Base-by-base conservation (phyloP, 92 coral and sea anemone genomes). In the Siderastrea radians region DNA sequence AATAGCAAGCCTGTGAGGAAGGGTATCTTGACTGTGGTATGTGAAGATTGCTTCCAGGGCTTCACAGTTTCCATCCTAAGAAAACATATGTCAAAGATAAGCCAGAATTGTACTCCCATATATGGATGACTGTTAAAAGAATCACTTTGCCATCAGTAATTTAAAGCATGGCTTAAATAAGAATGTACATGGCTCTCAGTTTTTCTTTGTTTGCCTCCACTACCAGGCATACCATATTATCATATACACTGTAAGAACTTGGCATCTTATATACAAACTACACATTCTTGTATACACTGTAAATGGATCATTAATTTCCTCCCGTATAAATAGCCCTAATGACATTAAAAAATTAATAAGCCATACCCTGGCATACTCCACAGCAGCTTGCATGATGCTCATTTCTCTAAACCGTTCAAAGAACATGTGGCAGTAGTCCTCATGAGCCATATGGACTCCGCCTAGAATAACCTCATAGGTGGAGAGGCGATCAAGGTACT, bases 1-100 rank as follows among this genome's bases (percentile, higher is more conserved):
- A 74, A 98, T 94, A 19, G 99, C 98, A 66, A 98, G 92, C 62
- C 96, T 84, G 89, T 96, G 99, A n/a, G 98, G 96, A 47, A 98
- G 80, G 2, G 96, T 95, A 46, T 94, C 94, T 13, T 61, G 15
- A 47, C 99, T 98, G 65, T 98, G 99, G 82, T 92, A 95, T 3
- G 99, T 95, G 86, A 98, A 91, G 71, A 98, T 79, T 13, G 94
- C 94, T 46, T 94, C 98, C 48, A 98, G 80, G 2, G 99, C 99
- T 78, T 96, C 96, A 94, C 94, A 90, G 84, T 98, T 90, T 65
- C 97, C 96, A 58, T 98, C 96, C 99, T 98, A 81, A 13, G 51
- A 71, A 3, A 49, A 80, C n/a, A 69, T 17, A 85, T 45, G 63
- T 52, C 13, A 74, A 26, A 26, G 38, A 26, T 26, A 26, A 26